Percentiles rank a stretch among this genome's conserved stretches.
phyloP scores from a whole-genome alignment of 1,140 invertebrate species.

The Bombus turneri region DNA sequence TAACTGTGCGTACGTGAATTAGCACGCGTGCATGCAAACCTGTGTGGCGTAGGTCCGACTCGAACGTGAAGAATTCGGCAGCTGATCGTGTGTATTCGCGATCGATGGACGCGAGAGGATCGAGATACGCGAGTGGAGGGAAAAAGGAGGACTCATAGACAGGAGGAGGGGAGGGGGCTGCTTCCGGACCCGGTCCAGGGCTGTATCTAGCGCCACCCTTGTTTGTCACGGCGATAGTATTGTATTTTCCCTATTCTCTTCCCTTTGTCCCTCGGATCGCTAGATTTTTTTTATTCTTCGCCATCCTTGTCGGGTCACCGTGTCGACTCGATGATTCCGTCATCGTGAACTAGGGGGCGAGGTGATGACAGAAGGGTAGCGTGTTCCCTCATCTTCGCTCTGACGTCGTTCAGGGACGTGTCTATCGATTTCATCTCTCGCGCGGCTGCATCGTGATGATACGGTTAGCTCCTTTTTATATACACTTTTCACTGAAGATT shows the following conservation, averaged over 20 bases:
- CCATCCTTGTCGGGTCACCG: slow-evolving; percentile 52
- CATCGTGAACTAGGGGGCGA: slow-evolving; percentile 38
- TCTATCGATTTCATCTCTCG: slow-evolving; percentile 69
- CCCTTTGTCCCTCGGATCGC: background rate
- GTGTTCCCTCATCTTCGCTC: slow-evolving; percentile 46
- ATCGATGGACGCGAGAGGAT: slow-evolving; percentile 39
- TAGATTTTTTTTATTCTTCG: slow-evolving; percentile 7
- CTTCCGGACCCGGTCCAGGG: slow-evolving; percentile 67
- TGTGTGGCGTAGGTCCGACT: background rate
- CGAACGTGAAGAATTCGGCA: background rate
- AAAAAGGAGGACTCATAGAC: slow-evolving; percentile 41
- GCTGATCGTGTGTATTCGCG: slow-evolving; percentile 22
- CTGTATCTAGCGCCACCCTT: slow-evolving; percentile 69
- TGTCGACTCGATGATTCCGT: slow-evolving; percentile 64
- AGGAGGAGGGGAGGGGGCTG: slow-evolving; percentile 38
- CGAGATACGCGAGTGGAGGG: slow-evolving; percentile 45
- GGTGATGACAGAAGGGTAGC: slow-evolving; percentile 22
- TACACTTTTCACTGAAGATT: background rate
- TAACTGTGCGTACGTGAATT: slow-evolving; percentile 63
- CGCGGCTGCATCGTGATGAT: slow-evolving; percentile 53
- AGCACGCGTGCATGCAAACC: slow-evolving; percentile 11
- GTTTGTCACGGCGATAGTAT: slow-evolving; percentile 66
- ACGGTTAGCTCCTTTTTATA: slow-evolving; percentile 33
- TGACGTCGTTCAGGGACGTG: slow-evolving; percentile 69
- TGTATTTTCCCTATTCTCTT: slow-evolving; percentile 55